phyloP scores from a whole-genome alignment of 2,797 vertebrate genomes.

The Zenarchopterus dispar region DNA sequence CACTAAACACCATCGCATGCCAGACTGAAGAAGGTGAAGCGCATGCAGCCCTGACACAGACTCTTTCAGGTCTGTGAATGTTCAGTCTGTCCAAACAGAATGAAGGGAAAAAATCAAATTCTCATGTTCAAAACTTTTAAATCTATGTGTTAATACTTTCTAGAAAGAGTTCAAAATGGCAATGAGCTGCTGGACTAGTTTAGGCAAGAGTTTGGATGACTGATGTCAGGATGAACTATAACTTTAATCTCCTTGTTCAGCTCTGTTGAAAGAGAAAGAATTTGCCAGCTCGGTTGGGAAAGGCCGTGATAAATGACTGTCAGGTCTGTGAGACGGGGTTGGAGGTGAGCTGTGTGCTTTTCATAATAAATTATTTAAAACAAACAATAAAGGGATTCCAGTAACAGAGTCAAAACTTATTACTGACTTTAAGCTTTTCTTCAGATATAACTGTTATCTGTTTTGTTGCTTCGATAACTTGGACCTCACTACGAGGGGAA shows the following conservation, averaged over 20 bases:
- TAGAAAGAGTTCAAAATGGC: background rate
- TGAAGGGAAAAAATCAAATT: background rate
- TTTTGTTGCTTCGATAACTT: background rate
- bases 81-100: constrained; percentile 11
- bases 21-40: background rate
- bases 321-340: background rate
- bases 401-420: constrained; percentile 3
- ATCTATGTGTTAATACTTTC: background rate
- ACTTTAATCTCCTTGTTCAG: constrained; percentile 14
- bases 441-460: constrained; percentile 9
- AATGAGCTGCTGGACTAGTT: constrained; percentile 3
- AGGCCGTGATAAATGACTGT: constrained; percentile 1
- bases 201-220: background rate
- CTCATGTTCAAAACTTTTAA: background rate
- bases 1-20: constrained; percentile 8
- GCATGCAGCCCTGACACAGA: background rate
- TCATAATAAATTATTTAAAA: background rate
- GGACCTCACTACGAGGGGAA: constrained; percentile 2
- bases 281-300: background rate
- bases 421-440: constrained; percentile 2
- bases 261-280: constrained; percentile 14
- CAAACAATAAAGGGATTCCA: background rate
- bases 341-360: constrained; percentile 10
- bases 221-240: background rate
- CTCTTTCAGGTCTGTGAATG: constrained; percentile 1